Percentiles rank a stretch among this genome's conserved stretches.
Evolutionary conservation across 2,888 invertebrate genomes (phyloP).

Genomic region (Pollenia angustigena): DNA sequence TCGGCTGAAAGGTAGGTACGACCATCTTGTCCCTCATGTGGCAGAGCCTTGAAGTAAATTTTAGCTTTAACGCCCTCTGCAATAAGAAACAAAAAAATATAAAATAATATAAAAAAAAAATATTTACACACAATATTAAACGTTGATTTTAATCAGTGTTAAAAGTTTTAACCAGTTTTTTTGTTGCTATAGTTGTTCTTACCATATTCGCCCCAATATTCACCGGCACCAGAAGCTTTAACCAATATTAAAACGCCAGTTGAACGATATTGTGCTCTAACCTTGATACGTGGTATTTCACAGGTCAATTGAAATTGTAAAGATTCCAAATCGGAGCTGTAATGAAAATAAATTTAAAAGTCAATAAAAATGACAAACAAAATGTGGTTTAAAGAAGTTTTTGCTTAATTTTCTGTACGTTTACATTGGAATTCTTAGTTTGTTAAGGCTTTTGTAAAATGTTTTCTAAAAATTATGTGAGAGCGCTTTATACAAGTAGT

Average conservation of each 20-base stretch:
- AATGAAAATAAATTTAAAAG: slow-evolving; percentile 74
- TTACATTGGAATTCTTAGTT: background rate
- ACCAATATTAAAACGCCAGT: slow-evolving; percentile 92
- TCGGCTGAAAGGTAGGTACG: slow-evolving; percentile 89
- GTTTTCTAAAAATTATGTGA: no score
- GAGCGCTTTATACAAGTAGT: no score
- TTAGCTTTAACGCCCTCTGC: slow-evolving; percentile 93
- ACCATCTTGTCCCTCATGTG: slow-evolving; percentile 86
- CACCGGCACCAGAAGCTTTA: slow-evolving; percentile 93
- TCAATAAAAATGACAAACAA: slow-evolving; percentile 9
- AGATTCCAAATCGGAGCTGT: slow-evolving; percentile 90
- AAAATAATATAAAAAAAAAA: background rate
- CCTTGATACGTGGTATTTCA: slow-evolving; percentile 91
- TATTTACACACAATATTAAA: background rate
- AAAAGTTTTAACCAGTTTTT: slow-evolving; percentile 23
- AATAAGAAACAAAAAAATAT: background rate
- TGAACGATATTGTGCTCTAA: slow-evolving; percentile 91
- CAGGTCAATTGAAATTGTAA: slow-evolving; percentile 92
- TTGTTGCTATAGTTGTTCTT: slow-evolving; percentile 74
- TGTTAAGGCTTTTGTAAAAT: background rate
- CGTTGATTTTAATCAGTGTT: background rate
- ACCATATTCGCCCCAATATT: slow-evolving; percentile 96
- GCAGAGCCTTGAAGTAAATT: slow-evolving; percentile 91
- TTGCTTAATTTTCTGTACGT: background rate
- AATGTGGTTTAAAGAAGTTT: background rate